Conservation (phyloP, 2,888 invertebrate species). For the Cerceris ruficornis region DNA sequence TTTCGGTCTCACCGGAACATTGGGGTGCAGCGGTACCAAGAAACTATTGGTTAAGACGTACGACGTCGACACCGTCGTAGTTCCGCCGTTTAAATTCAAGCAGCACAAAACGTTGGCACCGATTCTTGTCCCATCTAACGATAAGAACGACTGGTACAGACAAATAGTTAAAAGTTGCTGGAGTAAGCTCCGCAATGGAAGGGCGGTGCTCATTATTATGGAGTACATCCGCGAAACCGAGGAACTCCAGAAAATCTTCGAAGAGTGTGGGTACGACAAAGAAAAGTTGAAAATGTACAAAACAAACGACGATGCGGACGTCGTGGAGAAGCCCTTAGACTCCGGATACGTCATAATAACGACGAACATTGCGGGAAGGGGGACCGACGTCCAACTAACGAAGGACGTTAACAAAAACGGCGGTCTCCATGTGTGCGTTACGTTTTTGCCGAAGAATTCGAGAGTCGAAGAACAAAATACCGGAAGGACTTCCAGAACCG, state of each 20-base stretch:
- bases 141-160: constrained; percentile 40
- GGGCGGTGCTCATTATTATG: constrained; percentile 72
- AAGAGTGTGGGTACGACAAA: not conserved
- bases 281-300: constrained; percentile 10
- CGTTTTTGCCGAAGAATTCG: constrained; percentile 77
- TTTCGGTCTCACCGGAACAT: constrained; percentile 79
- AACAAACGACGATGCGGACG: not conserved
- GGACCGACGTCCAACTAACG: constrained; percentile 76
- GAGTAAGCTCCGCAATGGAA: constrained; percentile 36
- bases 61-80: constrained; percentile 69
- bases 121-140: constrained; percentile 44
- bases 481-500: constrained; percentile 78
- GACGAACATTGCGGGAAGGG: constrained; percentile 79
- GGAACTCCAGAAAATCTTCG: not conserved
- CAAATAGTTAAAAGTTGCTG: constrained; percentile 34
- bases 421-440: constrained; percentile 78
- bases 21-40: constrained; percentile 74
- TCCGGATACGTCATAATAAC: constrained; percentile 73
- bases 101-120: constrained; percentile 64
- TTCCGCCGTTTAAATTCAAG: constrained; percentile 73
- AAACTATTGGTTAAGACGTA: constrained; percentile 71
- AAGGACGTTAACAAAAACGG: constrained; percentile 66
- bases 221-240: constrained; percentile 14
- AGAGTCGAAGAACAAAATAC: constrained; percentile 79
- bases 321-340: constrained; percentile 55